phyloP scores from a whole-genome alignment of 2,113 vertebrate species.

The Brevimyrus niger region DNA sequence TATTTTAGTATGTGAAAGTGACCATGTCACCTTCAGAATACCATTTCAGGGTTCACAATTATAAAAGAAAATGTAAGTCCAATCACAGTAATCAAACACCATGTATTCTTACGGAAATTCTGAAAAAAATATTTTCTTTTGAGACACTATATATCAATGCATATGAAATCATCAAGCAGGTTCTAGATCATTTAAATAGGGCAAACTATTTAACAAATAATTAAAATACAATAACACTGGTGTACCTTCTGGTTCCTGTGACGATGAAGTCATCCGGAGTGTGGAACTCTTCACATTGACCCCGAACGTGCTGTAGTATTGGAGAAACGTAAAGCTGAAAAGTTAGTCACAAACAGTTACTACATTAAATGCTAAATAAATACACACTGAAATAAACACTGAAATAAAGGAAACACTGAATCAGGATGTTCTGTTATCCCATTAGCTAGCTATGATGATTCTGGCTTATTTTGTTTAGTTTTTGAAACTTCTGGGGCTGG shows the following conservation, averaged over 20 bases:
- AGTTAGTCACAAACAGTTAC: background rate
- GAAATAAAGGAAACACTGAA: background rate
- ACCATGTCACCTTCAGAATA: background rate
- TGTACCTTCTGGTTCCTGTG: constrained; percentile 22
- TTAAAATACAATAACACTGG: constrained; percentile 18
- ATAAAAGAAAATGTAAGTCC: background rate
- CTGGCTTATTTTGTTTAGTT: background rate
- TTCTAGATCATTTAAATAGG: background rate
- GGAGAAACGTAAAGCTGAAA: constrained; percentile 42
- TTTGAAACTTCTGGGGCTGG: background rate
- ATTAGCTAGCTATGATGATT: background rate
- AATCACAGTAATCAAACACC: background rate
- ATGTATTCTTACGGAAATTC: background rate
- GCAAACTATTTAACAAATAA: background rate
- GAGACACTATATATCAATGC: background rate
- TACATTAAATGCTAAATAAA: too few species aligned
- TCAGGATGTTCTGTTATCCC: background rate
- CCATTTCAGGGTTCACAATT: background rate
- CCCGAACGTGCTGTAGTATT: constrained; percentile 40
- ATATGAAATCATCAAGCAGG: background rate
- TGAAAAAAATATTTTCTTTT: constrained; percentile 5
- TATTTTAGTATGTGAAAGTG: background rate
- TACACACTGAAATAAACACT: too few species aligned
- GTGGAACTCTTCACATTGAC: constrained; percentile 36
- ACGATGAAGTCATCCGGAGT: constrained; percentile 22